Evolutionary conservation across 2,797 vertebrate species (phyloP).

Genomic region (Sebastes matsubarae): DNA sequence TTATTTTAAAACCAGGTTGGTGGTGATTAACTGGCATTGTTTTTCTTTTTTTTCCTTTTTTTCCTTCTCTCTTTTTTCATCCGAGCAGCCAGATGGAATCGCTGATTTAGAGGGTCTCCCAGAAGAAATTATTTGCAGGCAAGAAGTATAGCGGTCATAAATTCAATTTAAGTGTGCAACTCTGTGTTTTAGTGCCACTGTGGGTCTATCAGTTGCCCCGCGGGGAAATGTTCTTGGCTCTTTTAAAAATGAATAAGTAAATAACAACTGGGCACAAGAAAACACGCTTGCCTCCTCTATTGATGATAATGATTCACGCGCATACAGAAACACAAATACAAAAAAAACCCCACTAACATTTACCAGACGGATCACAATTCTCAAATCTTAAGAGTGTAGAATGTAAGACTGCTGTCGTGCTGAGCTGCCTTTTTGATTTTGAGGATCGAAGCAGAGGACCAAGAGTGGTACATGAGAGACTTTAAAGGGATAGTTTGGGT

Average conservation of each 20-base stretch:
- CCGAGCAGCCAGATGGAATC: slow-evolving; percentile 37
- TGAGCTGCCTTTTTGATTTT: slow-evolving; percentile 27
- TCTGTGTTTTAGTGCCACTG: slow-evolving; percentile 35
- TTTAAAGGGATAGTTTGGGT: neutral
- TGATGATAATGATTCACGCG: slow-evolving; percentile 24
- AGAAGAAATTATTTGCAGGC: slow-evolving; percentile 55
- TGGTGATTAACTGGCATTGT: slow-evolving; percentile 40
- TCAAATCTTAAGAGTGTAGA: slow-evolving; percentile 11
- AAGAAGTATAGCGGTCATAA: slow-evolving; percentile 48
- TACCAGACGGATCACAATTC: slow-evolving; percentile 8
- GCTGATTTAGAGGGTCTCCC: slow-evolving; percentile 51
- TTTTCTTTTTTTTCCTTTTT: neutral
- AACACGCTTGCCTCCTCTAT: slow-evolving; percentile 5
- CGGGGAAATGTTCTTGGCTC: slow-evolving; percentile 53
- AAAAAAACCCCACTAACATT: neutral
- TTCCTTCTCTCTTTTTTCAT: neutral
- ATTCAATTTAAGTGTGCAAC: slow-evolving; percentile 55
- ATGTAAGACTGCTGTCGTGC: slow-evolving; percentile 20
- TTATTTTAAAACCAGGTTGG: slow-evolving; percentile 24
- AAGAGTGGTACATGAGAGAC: slow-evolving; percentile 17
- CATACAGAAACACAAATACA: neutral
- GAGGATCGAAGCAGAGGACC: slow-evolving; percentile 13
- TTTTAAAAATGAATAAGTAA: slow-evolving; percentile 55
- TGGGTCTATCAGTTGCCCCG: slow-evolving; percentile 38
- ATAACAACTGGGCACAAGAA: slow-evolving; percentile 54